Percentiles rank a stretch among this genome's conserved stretches.
phyloP scores from a whole-genome alignment of 1,140 invertebrate genomes.

The Asobara japonica region DNA sequence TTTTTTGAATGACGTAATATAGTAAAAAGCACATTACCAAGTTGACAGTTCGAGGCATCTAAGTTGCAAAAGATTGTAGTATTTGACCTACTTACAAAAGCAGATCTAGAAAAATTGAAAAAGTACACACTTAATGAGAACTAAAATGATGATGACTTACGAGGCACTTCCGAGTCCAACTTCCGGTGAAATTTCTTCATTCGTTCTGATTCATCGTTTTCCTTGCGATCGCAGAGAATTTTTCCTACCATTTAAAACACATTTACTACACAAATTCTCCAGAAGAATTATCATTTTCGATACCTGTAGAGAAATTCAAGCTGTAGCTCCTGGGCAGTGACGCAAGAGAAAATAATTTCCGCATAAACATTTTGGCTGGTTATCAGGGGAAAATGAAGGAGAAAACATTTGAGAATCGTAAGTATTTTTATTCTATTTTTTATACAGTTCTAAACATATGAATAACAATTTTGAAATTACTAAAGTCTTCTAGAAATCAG shows the following conservation, averaged over 20 bases:
- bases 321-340: background rate
- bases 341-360: background rate
- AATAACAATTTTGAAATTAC: background rate
- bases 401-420: slow-evolving; percentile 11
- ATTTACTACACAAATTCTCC: background rate
- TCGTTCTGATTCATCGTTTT: slow-evolving; percentile 41
- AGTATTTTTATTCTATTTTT: background rate
- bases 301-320: slow-evolving; percentile 23
- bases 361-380: background rate
- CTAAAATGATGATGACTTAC: slow-evolving; percentile 45
- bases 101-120: too few species aligned
- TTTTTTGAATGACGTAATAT: too few species aligned
- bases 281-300: background rate
- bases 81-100: too few species aligned
- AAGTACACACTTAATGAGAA: too few species aligned
- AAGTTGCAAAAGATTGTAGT: too few species aligned
- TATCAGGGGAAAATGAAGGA: background rate
- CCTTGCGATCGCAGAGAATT: background rate
- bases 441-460: background rate
- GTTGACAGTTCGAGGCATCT: too few species aligned
- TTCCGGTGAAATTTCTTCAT: slow-evolving; percentile 53
- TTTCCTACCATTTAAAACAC: background rate
- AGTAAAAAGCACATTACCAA: too few species aligned
- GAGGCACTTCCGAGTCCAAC: slow-evolving; percentile 47
- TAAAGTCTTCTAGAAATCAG: slow-evolving; percentile 92